Conservation (phyloP, 2,888 invertebrate genomes). For the Rhagonycha lutea region DNA sequence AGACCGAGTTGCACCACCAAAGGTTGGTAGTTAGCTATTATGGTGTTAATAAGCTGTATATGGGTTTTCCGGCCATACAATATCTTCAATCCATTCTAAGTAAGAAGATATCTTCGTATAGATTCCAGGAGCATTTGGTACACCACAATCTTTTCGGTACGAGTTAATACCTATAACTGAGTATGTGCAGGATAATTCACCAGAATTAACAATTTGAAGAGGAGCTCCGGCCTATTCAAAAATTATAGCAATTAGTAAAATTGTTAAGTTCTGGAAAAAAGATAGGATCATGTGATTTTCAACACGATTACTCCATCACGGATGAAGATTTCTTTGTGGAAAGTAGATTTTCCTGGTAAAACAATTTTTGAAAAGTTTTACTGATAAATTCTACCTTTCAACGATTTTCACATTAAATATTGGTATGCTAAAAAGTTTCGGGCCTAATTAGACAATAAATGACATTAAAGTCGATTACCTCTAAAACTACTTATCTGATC, state of each 20-base stretch:
- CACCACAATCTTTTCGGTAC: conserved; percentile 55
- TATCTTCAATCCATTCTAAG: no score
- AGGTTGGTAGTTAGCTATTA: no score
- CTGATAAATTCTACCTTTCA: no score
- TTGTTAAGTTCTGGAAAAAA: not conserved
- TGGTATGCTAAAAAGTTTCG: no score
- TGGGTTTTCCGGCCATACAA: no score
- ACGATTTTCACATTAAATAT: no score
- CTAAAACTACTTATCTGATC: no score
- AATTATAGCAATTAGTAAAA: conserved; percentile 54
- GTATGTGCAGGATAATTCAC: conserved; percentile 52
- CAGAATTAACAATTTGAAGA: conserved; percentile 52
- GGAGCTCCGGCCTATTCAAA: conserved; percentile 62
- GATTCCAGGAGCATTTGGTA: conserved; percentile 46
- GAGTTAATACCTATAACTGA: conserved; percentile 56
- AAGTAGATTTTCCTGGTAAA: conserved; percentile 52
- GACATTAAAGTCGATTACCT: no score
- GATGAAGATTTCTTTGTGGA: conserved; percentile 47
- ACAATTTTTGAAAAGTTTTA: not conserved
- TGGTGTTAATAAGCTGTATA: no score
- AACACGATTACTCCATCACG: not conserved
- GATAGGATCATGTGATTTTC: not conserved
- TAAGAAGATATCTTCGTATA: conserved; percentile 43
- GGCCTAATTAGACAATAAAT: no score
- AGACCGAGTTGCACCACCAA: no score